Evolutionary conservation across 2,797 vertebrate genomes (phyloP).

Genomic region (Tapirus indicus): DNA sequence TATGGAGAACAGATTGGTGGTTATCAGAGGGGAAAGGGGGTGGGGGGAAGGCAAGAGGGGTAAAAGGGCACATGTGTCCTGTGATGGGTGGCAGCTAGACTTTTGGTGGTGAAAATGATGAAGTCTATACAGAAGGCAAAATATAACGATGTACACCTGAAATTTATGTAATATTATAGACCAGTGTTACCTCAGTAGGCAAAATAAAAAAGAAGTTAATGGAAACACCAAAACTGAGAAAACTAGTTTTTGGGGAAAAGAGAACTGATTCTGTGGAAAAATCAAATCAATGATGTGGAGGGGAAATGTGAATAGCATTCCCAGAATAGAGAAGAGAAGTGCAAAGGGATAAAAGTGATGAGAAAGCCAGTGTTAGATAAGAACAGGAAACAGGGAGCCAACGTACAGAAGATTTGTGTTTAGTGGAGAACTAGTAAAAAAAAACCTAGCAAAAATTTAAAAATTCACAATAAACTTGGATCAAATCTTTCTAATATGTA

Average conservation of each 20-base stretch:
- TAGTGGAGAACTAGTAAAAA: neutral
- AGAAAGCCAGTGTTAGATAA: neutral
- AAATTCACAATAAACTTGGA: neutral
- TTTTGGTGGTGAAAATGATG: too few species aligned
- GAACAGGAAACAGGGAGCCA: neutral
- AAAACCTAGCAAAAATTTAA: neutral
- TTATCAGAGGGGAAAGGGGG: too few species aligned
- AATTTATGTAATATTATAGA: too few species aligned
- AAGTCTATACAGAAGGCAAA: too few species aligned
- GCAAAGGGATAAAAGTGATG: neutral
- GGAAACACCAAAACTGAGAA: neutral
- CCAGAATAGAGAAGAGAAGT: neutral
- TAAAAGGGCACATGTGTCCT: too few species aligned
- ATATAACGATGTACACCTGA: too few species aligned
- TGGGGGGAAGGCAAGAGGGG: too few species aligned
- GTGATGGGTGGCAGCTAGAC: too few species aligned
- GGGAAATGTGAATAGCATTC: neutral
- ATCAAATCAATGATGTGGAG: neutral
- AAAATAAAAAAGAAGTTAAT: neutral
- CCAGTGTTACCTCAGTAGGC: too few species aligned
- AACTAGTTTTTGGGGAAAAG: neutral
- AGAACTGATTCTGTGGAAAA: neutral
- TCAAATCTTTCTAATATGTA: neutral
- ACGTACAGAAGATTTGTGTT: neutral
- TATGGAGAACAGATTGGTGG: too few species aligned